Conservation (phyloP, 1,140 invertebrate species). For the Lamellibrachia luymesi region DNA sequence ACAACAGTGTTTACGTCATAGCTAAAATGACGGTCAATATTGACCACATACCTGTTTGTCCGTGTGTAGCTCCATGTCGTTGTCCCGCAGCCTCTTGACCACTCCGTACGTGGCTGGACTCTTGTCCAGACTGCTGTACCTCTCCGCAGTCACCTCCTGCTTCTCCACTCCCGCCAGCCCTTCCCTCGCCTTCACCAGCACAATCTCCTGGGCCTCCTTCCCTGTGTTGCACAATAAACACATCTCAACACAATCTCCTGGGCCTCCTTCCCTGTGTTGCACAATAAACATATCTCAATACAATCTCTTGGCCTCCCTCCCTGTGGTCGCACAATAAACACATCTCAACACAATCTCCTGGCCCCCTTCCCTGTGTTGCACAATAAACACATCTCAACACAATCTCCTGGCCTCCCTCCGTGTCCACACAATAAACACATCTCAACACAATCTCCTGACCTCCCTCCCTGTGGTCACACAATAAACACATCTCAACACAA, state of each 20-base stretch:
- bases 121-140: slow-evolving; percentile 56
- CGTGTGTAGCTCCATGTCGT: slow-evolving; percentile 61
- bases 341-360: no score
- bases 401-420: no score
- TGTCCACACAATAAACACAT: no score
- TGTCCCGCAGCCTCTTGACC: slow-evolving; percentile 59
- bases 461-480: no score
- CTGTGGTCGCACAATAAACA: no score
- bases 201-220: slow-evolving; percentile 27
- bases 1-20: neutral
- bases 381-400: no score
- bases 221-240: neutral
- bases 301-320: neutral
- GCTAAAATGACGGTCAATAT: neutral
- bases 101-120: slow-evolving; percentile 59
- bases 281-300: neutral
- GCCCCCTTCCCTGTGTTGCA: no score
- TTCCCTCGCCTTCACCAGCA: slow-evolving; percentile 45
- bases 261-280: neutral
- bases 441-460: no score
- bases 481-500: no score
- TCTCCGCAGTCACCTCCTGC: slow-evolving; percentile 58
- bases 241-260: neutral
- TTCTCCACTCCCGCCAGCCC: slow-evolving; percentile 54
- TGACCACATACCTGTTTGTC: slow-evolving; percentile 53